These are phyloP conservation scores for Odocoileus hemionus DNA, from an alignment of 2,113 vertebrate genomes.

Conservation along the genomic window DNA sequence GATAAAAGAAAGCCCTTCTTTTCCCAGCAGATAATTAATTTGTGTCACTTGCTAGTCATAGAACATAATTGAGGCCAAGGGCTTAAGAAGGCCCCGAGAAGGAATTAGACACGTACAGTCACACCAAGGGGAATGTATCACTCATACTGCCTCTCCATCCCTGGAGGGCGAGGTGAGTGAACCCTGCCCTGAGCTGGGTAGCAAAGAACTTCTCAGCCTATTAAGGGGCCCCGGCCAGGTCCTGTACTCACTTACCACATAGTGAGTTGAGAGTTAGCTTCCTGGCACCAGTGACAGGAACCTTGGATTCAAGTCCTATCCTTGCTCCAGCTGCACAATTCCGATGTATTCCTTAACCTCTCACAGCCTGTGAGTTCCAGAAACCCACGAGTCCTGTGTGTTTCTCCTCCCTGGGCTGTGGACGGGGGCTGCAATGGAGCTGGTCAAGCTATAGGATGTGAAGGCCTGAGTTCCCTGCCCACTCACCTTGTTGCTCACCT, in stretches of 20 bases:
- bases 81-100: conserved; percentile 54
- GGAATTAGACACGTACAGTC: conserved; percentile 53
- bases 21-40: conserved; percentile 66
- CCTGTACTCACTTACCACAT: not conserved
- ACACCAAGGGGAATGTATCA: not conserved
- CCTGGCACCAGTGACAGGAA: not conserved
- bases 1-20: conserved; percentile 55
- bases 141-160: not conserved
- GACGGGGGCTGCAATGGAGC: not conserved
- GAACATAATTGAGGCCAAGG: conserved; percentile 60
- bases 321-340: not conserved
- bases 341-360: not conserved
- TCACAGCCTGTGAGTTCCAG: not conserved
- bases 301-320: not conserved
- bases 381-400: not conserved
- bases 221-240: not conserved
- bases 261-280: not conserved
- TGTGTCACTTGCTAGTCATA: conserved; percentile 45
- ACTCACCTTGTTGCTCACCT: not conserved
- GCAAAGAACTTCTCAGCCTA: not conserved
- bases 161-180: not conserved
- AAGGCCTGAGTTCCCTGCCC: fast-evolving
- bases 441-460: not conserved
- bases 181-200: not conserved
- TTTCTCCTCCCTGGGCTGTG: not conserved